Base-by-base conservation (phyloP, 2,797 vertebrate genomes). In the Enteromius afrohamiltoni region DNA sequence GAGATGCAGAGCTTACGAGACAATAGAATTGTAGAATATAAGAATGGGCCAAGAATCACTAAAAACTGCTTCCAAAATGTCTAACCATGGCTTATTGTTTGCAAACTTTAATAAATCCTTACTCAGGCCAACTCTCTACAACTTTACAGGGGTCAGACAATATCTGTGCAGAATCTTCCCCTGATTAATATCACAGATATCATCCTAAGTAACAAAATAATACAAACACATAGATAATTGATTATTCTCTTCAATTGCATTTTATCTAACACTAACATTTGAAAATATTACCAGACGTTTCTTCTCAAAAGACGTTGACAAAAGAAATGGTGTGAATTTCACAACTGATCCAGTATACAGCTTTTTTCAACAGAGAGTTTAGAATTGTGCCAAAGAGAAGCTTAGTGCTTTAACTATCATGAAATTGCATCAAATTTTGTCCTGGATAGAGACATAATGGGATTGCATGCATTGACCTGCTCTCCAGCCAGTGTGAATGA, bases 11-110 rank as follows among this genome's bases (percentile, higher is more conserved):
- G 69, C 23, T 23, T 19, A 26, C 0, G 1, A 47, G 42, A 71
- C 68, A 71, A 71, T 26, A 42, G n/a, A 47, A 71, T 23, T n/a
- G 68, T 26, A 70, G 23, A 47, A 70, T 8, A 47, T n/a, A n/a
- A n/a, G 3, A 42, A 71, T 13, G 21, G 21, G 13, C 68, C 21
- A 71, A 47, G 34, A 68, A 68, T 68, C 34, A 40, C 34, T 5
- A 21, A 68, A 65, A 40, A 40, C 10, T n/a, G 34, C 65, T 68
- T 68, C 34, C 65, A 40, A 68, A 40, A 40, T 40, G 11, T 47
- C n/a, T 47, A 47, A 16, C n/a, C 14, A 26, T 26, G n/a, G 21
- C 6, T 70, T 70, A 47, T 14, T 70, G n/a, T 70, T 70, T 70
- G 42, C 1, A 47, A 47, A 47, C n/a, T 3, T 67, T 67, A 40